These are phyloP conservation scores for Mus pahari DNA, from an alignment of 2,113 vertebrate genomes.

Conservation along the genomic window DNA sequence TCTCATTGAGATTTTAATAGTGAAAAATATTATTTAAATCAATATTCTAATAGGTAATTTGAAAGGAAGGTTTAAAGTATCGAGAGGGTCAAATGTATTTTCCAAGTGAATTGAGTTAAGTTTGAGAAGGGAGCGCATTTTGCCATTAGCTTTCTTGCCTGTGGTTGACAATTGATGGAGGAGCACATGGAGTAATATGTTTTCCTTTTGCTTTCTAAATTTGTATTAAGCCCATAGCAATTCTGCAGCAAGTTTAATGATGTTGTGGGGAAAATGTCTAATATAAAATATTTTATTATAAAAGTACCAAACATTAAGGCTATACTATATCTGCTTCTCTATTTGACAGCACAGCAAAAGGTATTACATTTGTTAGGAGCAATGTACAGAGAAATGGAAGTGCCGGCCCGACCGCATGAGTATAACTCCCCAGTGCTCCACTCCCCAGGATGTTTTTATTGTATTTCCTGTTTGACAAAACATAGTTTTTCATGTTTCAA, in stretches of 20 bases:
- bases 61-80: conserved; percentile 56
- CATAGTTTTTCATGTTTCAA: conserved; percentile 68
- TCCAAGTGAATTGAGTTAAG: conserved; percentile 69
- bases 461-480: conserved; percentile 75
- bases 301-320: conserved; percentile 64
- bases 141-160: conserved; percentile 65
- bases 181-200: conserved; percentile 69
- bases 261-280: conserved; percentile 76
- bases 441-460: conserved; percentile 71
- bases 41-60: conserved; percentile 66
- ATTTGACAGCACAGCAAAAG: conserved; percentile 78
- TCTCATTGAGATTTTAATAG: conserved; percentile 45
- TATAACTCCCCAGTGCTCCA: conserved; percentile 64
- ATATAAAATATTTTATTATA: conserved; percentile 81
- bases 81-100: conserved; percentile 67
- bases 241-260: conserved; percentile 80
- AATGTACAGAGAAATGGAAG: conserved; percentile 75
- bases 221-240: conserved; percentile 79
- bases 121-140: conserved; percentile 63
- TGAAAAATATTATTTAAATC: conserved; percentile 65
- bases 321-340: conserved; percentile 77
- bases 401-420: conserved; percentile 63
- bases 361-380: not conserved
- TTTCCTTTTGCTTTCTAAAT: conserved; percentile 80
- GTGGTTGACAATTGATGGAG: conserved; percentile 68